Conservation (phyloP, 2,797 vertebrate genomes). For the Lithobates pipiens region DNA sequence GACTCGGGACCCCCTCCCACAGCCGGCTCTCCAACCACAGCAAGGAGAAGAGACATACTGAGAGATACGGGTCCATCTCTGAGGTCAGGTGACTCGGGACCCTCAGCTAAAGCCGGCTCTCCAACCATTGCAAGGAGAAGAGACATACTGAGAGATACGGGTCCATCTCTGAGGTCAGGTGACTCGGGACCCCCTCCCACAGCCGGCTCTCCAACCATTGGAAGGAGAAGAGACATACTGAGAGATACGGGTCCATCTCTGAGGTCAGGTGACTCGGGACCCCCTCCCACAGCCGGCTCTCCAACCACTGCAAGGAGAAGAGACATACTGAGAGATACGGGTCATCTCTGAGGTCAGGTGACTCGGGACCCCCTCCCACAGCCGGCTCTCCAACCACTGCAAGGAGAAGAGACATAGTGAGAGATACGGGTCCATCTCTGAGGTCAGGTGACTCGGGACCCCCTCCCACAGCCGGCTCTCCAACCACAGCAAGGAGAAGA, state of each 20-base stretch:
- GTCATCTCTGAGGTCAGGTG: background rate
- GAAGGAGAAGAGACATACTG: too few species aligned
- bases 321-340: too few species aligned
- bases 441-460: too few species aligned
- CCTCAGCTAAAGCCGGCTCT: background rate
- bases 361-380: too few species aligned
- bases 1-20: background rate
- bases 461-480: background rate
- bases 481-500: conserved; percentile 15
- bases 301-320: too few species aligned
- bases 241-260: too few species aligned
- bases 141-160: background rate
- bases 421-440: background rate
- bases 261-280: too few species aligned
- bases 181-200: too few species aligned
- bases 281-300: too few species aligned
- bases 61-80: background rate
- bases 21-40: conserved; percentile 26
- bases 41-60: background rate
- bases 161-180: background rate
- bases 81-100: background rate
- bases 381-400: too few species aligned
- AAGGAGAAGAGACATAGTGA: background rate
- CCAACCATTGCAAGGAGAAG: conserved; percentile 14
- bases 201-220: too few species aligned